Conservation (phyloP, 2,888 invertebrate species). For the Ganaspis brasiliensis region DNA sequence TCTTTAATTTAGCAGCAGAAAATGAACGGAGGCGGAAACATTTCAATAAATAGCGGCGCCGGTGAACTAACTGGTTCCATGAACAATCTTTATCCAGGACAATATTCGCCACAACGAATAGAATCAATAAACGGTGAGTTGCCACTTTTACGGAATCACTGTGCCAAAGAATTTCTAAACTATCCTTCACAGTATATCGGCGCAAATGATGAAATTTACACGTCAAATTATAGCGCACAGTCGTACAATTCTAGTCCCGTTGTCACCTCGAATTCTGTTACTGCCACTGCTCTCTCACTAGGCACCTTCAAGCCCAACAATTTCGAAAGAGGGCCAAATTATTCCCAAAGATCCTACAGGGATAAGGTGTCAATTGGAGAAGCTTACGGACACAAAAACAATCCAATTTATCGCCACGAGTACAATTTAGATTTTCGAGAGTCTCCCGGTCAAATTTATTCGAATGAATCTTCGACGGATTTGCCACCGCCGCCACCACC, state of each 20-base stretch:
- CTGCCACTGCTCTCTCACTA: constrained; percentile 43
- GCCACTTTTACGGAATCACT: constrained; percentile 69
- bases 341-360: constrained; percentile 70
- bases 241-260: constrained; percentile 54
- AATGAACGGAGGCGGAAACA: constrained; percentile 49
- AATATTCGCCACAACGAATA: constrained; percentile 72
- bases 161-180: constrained; percentile 69
- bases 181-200: constrained; percentile 69
- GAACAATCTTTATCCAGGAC: constrained; percentile 73
- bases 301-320: constrained; percentile 57
- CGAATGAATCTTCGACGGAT: constrained; percentile 65
- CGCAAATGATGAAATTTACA: constrained; percentile 53
- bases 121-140: constrained; percentile 80
- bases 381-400: constrained; percentile 77
- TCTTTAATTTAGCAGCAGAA: background rate
- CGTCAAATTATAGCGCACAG: constrained; percentile 67
- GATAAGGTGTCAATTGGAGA: constrained; percentile 67
- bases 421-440: constrained; percentile 65
- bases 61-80: constrained; percentile 77
- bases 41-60: constrained; percentile 66
- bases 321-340: constrained; percentile 71
- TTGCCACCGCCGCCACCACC: background rate
- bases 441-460: constrained; percentile 54
- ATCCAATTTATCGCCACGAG: constrained; percentile 70
- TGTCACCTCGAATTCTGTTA: no score